A percentile compares a stretch with the other conserved stretches of the same genome.
Evolutionary conservation across 2,113 vertebrate species (phyloP).

Genomic region (Spea bombifrons): DNA sequence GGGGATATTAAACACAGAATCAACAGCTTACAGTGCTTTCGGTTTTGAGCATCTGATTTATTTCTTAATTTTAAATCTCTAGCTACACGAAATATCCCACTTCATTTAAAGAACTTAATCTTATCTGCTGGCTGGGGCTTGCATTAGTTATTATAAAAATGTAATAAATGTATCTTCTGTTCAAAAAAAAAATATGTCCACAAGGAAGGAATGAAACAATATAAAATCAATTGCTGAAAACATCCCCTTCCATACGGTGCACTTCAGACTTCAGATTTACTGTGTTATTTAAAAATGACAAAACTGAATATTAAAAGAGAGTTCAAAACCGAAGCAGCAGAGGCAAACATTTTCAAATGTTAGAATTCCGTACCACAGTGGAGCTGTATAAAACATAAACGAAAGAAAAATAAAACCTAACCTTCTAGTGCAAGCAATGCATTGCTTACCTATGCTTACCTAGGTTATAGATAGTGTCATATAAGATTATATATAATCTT

Average conservation of each 20-base stretch:
- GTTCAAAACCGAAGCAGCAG: no score
- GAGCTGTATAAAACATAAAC: no score
- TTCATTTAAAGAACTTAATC: conserved; percentile 40
- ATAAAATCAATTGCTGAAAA: conserved; percentile 23
- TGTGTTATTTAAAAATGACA: not conserved
- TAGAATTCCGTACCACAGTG: no score
- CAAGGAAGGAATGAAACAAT: conserved; percentile 6
- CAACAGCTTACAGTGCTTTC: conserved; percentile 40
- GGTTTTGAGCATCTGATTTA: conserved; percentile 40
- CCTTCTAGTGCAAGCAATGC: no score
- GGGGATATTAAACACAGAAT: conserved; percentile 47
- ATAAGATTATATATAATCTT: not conserved
- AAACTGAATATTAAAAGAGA: no score
- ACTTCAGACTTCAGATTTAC: not conserved
- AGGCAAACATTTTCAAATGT: no score
- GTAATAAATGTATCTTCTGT: conserved; percentile 27
- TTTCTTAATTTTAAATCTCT: conserved; percentile 48
- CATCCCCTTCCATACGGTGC: not conserved
- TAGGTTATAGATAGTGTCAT: no score
- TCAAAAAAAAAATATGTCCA: conserved; percentile 27
- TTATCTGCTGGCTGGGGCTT: conserved; percentile 31
- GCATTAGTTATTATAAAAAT: conserved; percentile 32
- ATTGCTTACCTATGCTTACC: no score
- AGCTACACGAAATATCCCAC: conserved; percentile 31
- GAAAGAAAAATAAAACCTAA: no score